Percentiles rank a stretch among this genome's conserved stretches.
Evolutionary conservation across 2,888 invertebrate genomes (phyloP).

Genomic region (Dicyrtoma fusca): DNA sequence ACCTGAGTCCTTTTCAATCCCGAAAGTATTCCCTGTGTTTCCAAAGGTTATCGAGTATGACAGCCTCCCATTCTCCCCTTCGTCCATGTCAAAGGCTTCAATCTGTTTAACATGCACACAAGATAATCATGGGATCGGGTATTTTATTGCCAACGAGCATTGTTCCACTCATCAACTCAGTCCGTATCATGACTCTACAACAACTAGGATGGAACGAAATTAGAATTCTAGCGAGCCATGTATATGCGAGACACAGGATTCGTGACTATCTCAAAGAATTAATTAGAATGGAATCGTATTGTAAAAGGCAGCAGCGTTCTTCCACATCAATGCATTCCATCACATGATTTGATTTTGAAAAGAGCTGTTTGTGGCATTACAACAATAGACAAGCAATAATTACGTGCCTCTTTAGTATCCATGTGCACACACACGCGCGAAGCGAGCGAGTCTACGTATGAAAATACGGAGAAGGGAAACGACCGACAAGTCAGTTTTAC

Average conservation of each 20-base stretch:
- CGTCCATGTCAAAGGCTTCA: slow-evolving; percentile 78
- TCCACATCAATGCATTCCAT: neutral
- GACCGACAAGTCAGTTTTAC: too few species aligned
- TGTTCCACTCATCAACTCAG: neutral
- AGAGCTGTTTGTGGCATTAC: too few species aligned
- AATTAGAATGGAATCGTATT: too few species aligned
- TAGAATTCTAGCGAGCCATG: too few species aligned
- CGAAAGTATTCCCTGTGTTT: slow-evolving; percentile 85
- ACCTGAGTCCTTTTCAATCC: slow-evolving; percentile 78
- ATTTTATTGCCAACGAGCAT: neutral
- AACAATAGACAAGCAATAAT: too few species aligned
- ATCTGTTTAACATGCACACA: slow-evolving; percentile 42
- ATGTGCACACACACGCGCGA: too few species aligned
- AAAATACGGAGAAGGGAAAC: too few species aligned
- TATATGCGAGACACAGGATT: too few species aligned
- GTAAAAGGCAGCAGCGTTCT: neutral
- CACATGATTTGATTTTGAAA: neutral
- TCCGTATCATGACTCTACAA: neutral
- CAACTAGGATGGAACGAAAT: too few species aligned
- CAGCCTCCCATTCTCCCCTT: slow-evolving; percentile 76
- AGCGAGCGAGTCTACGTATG: too few species aligned
- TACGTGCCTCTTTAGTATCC: too few species aligned
- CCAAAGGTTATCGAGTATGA: slow-evolving; percentile 84
- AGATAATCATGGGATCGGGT: neutral
- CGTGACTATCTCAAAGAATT: too few species aligned